These are phyloP conservation scores for Rhipidura dahli DNA, from an alignment of 2,113 vertebrate species.

Conservation along the genomic window DNA sequence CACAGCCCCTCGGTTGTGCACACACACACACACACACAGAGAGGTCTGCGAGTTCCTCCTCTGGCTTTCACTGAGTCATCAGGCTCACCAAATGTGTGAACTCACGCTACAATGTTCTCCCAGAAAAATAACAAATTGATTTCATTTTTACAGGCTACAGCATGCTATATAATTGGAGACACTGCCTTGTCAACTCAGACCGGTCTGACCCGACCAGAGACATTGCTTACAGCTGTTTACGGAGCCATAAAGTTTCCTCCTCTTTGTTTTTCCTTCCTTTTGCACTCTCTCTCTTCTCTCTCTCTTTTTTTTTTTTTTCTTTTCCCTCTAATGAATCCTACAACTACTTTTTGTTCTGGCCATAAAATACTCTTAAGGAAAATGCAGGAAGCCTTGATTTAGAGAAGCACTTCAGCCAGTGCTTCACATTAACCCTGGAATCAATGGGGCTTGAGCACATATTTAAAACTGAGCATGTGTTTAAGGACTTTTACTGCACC, in stretches of 20 bases:
- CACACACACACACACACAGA: background rate
- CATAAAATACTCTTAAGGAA: background rate
- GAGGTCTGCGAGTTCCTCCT: background rate
- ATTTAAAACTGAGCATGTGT: background rate
- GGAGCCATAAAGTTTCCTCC: conserved; percentile 64
- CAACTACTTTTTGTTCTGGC: background rate
- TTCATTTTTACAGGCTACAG: conserved; percentile 70
- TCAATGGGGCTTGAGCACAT: background rate
- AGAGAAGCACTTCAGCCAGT: background rate
- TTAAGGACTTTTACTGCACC: background rate
- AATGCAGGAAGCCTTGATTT: background rate
- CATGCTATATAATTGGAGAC: conserved; percentile 74
- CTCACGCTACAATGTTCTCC: conserved; percentile 59
- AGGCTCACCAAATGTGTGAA: conserved; percentile 58
- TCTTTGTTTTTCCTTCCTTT: conserved; percentile 64
- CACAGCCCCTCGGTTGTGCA: background rate
- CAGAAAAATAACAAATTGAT: conserved; percentile 73
- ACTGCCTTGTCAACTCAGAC: conserved; percentile 72
- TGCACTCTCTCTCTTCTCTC: background rate
- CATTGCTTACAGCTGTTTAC: conserved; percentile 73
- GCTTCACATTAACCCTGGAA: background rate
- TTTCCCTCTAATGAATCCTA: background rate
- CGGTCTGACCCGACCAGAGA: conserved; percentile 71
- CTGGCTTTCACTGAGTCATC: conserved; percentile 44
- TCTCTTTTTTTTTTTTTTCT: background rate